A percentile compares a stretch with the other conserved stretches of the same genome.
Conservation (phyloP, 2,888 invertebrate genomes). For the Lepidonotus clava region DNA sequence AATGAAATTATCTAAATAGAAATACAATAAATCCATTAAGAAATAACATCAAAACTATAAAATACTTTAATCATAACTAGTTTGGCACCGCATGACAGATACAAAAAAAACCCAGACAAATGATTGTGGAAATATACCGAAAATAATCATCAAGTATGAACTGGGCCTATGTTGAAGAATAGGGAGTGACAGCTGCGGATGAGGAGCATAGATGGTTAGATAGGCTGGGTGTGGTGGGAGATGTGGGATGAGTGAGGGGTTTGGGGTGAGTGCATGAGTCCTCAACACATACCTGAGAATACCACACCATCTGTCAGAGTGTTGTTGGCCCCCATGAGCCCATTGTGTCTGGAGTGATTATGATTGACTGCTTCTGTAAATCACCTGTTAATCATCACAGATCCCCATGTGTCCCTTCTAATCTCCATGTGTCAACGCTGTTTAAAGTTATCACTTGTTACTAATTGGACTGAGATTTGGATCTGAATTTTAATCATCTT, state of each 20-base stretch:
- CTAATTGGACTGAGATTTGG: too few relatives aligned
- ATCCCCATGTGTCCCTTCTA: too few relatives aligned
- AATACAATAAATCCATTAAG: too few relatives aligned
- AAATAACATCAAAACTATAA: background rate
- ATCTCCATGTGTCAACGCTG: too few relatives aligned
- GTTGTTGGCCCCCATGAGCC: background rate
- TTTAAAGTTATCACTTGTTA: too few relatives aligned
- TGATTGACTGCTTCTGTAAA: background rate
- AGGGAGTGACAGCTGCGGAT: too few relatives aligned
- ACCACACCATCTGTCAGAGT: background rate
- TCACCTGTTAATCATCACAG: conserved; percentile 11
- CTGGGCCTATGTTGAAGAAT: too few relatives aligned
- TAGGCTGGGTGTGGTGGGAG: background rate
- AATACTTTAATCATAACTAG: background rate
- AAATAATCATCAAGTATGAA: too few relatives aligned
- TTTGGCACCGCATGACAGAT: background rate
- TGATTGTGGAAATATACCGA: background rate
- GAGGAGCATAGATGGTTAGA: background rate
- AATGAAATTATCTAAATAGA: too few relatives aligned
- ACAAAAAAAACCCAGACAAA: background rate
- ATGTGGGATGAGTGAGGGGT: background rate
- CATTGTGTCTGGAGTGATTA: conserved; percentile 36
- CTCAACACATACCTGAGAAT: background rate
- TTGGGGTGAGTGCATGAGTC: background rate
- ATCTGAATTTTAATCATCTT: too few relatives aligned